Percentiles rank a stretch among this genome's conserved stretches.
These are phyloP conservation scores for Rhynchomys soricoides DNA, from an alignment of 2,113 vertebrate genomes.

Conservation along the genomic window DNA sequence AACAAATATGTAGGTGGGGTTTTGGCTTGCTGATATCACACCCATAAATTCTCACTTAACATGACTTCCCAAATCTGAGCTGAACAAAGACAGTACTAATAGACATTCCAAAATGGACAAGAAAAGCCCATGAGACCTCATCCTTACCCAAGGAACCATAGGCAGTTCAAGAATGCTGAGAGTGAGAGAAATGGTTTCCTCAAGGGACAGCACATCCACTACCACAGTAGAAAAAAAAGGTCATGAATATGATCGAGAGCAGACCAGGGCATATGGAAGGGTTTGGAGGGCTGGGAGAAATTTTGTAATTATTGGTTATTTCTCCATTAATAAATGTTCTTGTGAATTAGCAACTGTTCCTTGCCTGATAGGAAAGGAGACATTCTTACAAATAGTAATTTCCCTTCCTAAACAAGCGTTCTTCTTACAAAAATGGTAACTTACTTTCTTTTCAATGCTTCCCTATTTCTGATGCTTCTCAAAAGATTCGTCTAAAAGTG, in stretches of 20 bases:
- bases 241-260: not conserved
- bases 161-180: not conserved
- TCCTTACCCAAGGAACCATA: not conserved
- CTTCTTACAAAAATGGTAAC: not conserved
- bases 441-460: not conserved
- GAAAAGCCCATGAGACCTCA: not conserved
- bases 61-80: not conserved
- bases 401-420: not conserved
- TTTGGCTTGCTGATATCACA: not conserved
- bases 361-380: not conserved
- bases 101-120: not conserved
- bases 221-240: not conserved
- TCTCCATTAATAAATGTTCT: not conserved
- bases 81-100: not conserved
- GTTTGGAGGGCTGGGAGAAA: not conserved
- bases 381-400: not conserved
- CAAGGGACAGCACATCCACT: not conserved
- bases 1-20: not conserved
- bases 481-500: not conserved
- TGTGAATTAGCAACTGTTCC: not conserved
- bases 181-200: not conserved
- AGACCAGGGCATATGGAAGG: not conserved
- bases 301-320: not conserved
- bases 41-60: not conserved
- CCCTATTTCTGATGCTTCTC: not conserved